Evolutionary conservation across 2,888 invertebrate species (phyloP), one percentile per base, ranked within the genome.

Genomic region (Trichacis sp.): DNA sequence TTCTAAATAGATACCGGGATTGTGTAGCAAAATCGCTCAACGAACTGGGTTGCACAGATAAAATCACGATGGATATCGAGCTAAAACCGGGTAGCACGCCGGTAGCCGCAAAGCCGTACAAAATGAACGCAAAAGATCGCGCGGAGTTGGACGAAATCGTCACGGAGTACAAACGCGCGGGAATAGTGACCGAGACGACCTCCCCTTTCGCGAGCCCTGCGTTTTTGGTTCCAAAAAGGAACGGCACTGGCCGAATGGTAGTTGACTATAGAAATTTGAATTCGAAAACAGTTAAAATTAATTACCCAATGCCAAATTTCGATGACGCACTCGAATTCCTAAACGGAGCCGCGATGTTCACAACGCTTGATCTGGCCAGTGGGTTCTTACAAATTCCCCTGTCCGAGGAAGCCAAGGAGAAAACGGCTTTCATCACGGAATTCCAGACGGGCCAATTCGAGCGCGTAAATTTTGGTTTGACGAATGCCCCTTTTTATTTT

Each of bases 401-500:
- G 17, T 15, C 36, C 0, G 59, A 52, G 14, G 38, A 29, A 9
- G 46, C 59, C 1, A 51, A 52, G 18, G 36, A 30, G 0, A 52
- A 59, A 52, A 59, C 52, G 1, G 51, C 45, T 18, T 73, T 77
- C 36, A 71, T 70, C n/a, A n/a, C n/a, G n/a, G n/a, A n/a, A n/a
- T n/a, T n/a, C n/a, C n/a, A n/a, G n/a, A n/a, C n/a, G n/a, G n/a
- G n/a, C n/a, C n/a, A n/a, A n/a, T n/a, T n/a, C n/a, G n/a, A n/a
- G n/a, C n/a, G n/a, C n/a, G n/a, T 2, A 69, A 72, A 71, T 15
- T 81, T 77, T 36, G 77, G 75, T 4, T 57, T 78, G 3, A 50
- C 65, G 1, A 77, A 78, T 42, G 73, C 75, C 0, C 71, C 75
- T 1, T 66, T 60, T 12, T 73, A 73, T 9, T n/a, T n/a, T n/a